A percentile compares a stretch with the other conserved stretches of the same genome.
phyloP scores from a whole-genome alignment of 2,113 vertebrate species.

The Callionymus lyra region DNA sequence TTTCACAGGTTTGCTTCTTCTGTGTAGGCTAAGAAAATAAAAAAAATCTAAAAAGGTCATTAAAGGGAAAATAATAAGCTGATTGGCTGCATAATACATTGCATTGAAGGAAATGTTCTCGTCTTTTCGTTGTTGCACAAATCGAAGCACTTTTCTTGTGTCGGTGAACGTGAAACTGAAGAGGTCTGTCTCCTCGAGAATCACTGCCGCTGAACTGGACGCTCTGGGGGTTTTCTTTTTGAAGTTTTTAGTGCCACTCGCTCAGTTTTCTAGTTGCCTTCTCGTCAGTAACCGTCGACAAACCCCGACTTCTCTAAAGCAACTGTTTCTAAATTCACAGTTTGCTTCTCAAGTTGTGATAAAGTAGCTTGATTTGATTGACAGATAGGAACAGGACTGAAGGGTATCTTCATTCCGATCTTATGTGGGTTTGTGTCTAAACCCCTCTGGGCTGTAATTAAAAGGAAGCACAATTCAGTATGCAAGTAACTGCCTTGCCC shows the following conservation, averaged over 20 bases:
- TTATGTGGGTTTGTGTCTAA: neutral
- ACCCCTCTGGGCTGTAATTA: conserved; percentile 7
- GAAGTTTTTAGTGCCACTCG: conserved; percentile 17
- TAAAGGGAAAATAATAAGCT: too few relatives aligned
- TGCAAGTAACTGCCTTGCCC: conserved; percentile 56
- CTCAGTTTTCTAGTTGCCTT: conserved; percentile 44
- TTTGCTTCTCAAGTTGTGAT: too few relatives aligned
- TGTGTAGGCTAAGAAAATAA: too few relatives aligned
- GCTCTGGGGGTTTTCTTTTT: conserved; percentile 1
- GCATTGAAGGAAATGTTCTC: too few relatives aligned
- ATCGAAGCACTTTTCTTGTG: conserved; percentile 64
- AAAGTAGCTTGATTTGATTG: too few relatives aligned
- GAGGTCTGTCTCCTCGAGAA: conserved; percentile 27
- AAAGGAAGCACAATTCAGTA: conserved; percentile 50
- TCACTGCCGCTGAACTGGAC: conserved; percentile 28
- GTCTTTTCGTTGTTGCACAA: conserved; percentile 57
- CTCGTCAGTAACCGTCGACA: neutral
- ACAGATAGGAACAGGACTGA: too few relatives aligned
- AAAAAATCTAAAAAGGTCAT: too few relatives aligned
- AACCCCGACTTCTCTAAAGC: too few relatives aligned
- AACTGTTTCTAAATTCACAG: too few relatives aligned
- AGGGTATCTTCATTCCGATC: too few relatives aligned
- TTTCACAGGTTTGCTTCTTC: too few relatives aligned
- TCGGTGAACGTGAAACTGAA: conserved; percentile 23
- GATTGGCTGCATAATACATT: too few relatives aligned